Evolutionary conservation across 2,113 vertebrate genomes (phyloP).

Genomic region (Brachypteracias leptosomus): DNA sequence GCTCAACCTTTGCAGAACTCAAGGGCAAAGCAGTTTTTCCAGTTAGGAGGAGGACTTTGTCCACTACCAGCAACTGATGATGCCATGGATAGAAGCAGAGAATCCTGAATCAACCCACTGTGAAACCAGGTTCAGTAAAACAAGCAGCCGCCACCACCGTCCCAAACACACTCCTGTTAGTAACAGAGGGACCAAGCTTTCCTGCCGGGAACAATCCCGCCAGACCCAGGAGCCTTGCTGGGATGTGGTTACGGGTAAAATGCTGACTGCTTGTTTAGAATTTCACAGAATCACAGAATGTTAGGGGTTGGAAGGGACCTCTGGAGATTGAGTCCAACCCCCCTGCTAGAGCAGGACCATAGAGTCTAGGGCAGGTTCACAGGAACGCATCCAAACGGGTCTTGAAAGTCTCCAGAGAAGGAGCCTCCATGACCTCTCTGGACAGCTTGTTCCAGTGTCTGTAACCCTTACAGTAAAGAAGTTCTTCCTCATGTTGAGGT

Average conservation of each 20-base stretch:
- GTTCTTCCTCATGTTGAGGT: no score
- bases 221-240: not conserved
- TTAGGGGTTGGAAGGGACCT: no score
- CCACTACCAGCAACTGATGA: not conserved
- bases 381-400: no score
- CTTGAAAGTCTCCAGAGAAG: no score
- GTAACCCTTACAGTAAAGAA: no score
- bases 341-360: no score
- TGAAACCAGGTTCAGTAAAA: not conserved
- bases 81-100: not conserved
- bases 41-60: not conserved
- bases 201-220: not conserved
- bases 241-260: not conserved
- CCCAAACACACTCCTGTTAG: not conserved
- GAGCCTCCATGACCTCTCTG: no score
- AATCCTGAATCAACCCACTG: not conserved
- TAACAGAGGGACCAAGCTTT: not conserved
- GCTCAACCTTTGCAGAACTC: constrained; percentile 20
- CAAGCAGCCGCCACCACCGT: not conserved
- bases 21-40: constrained; percentile 42
- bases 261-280: not conserved
- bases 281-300: no score
- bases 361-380: no score
- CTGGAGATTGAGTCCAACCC: no score
- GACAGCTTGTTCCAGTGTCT: no score